A percentile compares a stretch with the other conserved stretches of the same genome.
Evolutionary conservation across 2,888 invertebrate species (phyloP).

Genomic region (Podabrus alpinus): DNA sequence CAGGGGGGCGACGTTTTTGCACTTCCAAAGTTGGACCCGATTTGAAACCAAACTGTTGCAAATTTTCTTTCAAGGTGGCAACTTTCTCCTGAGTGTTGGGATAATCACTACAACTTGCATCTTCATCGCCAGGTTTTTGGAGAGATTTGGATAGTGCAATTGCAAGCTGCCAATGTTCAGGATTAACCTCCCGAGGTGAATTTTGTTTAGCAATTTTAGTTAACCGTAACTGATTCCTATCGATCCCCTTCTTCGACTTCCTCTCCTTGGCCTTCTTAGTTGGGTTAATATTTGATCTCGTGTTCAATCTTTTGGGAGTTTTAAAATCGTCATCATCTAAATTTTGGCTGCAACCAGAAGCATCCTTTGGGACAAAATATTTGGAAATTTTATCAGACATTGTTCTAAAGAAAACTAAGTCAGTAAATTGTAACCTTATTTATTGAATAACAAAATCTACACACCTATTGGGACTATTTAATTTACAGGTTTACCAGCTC

Average conservation of each 20-base stretch:
- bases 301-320: conserved; percentile 38
- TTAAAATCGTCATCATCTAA: conserved; percentile 47
- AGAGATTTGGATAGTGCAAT: conserved; percentile 69
- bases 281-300: conserved; percentile 33
- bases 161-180: conserved; percentile 69
- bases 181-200: conserved; percentile 53
- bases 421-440: conserved; percentile 5
- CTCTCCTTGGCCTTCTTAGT: conserved; percentile 37
- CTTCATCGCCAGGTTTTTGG: conserved; percentile 37
- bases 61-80: conserved; percentile 56
- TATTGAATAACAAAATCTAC: neutral
- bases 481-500: conserved; percentile 1
- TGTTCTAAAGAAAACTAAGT: conserved; percentile 31
- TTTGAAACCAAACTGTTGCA: conserved; percentile 67
- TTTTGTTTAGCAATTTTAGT: conserved; percentile 35
- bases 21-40: conserved; percentile 30
- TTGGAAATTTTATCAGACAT: conserved; percentile 36
- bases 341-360: conserved; percentile 8
- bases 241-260: conserved; percentile 44
- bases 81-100: conserved; percentile 38
- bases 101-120: conserved; percentile 20
- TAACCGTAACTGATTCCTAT: conserved; percentile 35
- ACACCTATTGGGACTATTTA: neutral
- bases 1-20: conserved; percentile 4
- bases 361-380: conserved; percentile 31